These are phyloP conservation scores for Lamprotornis superbus DNA, from an alignment of 2,113 vertebrate species.

Conservation along the genomic window DNA sequence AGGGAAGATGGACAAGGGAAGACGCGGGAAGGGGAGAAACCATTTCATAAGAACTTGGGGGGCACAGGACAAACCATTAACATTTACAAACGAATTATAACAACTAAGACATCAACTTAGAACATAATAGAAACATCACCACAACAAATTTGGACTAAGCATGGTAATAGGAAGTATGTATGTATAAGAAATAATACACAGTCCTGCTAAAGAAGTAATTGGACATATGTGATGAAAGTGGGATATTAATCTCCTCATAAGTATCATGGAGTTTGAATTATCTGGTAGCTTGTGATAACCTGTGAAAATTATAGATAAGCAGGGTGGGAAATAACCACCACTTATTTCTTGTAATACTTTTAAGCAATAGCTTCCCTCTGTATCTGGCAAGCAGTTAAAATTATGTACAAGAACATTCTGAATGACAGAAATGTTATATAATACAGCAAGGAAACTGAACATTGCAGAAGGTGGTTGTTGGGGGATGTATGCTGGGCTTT, in stretches of 20 bases:
- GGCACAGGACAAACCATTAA: no score
- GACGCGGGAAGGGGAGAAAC: no score
- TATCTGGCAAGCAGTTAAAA: neutral
- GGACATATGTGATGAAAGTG: neutral
- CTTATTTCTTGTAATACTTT: neutral
- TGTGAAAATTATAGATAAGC: neutral
- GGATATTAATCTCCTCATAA: neutral
- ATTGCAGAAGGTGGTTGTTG: neutral
- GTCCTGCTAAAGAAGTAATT: neutral
- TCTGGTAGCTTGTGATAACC: neutral
- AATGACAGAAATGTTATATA: neutral
- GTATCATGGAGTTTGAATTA: neutral
- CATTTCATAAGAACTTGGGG: no score
- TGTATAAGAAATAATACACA: neutral
- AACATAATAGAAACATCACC: no score
- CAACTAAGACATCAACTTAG: no score
- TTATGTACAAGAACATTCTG: neutral
- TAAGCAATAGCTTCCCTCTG: neutral
- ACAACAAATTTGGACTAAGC: neutral
- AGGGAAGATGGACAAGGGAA: no score
- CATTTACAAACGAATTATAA: no score
- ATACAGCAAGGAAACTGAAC: neutral
- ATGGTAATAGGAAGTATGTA: neutral
- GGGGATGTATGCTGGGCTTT: no score
- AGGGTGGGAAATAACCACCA: neutral